Evolutionary conservation across 2,797 vertebrate genomes (phyloP), one percentile per base, ranked within the genome.

Genomic region (Alouatta caraya): DNA sequence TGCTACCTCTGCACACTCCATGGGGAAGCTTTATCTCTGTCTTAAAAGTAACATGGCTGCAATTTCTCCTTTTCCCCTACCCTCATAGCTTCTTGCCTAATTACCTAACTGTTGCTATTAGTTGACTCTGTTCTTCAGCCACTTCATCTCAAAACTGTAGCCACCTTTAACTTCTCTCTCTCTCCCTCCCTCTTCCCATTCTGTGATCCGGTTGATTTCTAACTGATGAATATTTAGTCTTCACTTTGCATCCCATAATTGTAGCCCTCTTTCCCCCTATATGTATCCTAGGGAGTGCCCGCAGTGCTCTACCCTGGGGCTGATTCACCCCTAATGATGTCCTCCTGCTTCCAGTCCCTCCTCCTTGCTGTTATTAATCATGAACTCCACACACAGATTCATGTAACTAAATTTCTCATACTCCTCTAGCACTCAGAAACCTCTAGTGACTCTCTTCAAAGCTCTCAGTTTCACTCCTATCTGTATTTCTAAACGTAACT

Each of bases 281-380:
- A 1, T 22, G 17, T 33, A 22, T 15, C 0, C 11, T 22, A 14
- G 33, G 11, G 82, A 5, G 0, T 33, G 26, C 4, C 3, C 6
- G 57, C 24, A 1, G 13, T 5, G 6, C 1, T 88, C 48, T 21
- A 0, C 39, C 9, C 78, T n/a, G 22, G 30, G 50, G 52, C 78
- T 67, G 37, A 33, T 21, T 12, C 28, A 24, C 19, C 52, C 76
- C 30, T 1, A 21, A 0, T 11, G 37, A 39, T 2, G 4, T 52
- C 64, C 78, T 42, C 12, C 70, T 76, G 14, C n/a, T 90, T 72
- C 82, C 75, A 42, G 5, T 64, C n/a, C 64, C n/a, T 59, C 55
- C 30, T 33, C 52, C 52, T 8, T 0, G 42, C 17, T 28, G 37
- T 75, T 46, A 8, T 70, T 52, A 48, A 44, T 46, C 55, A 19